Evolutionary conservation across 2,113 vertebrate genomes (phyloP).

Genomic region (Centropristis striata): DNA sequence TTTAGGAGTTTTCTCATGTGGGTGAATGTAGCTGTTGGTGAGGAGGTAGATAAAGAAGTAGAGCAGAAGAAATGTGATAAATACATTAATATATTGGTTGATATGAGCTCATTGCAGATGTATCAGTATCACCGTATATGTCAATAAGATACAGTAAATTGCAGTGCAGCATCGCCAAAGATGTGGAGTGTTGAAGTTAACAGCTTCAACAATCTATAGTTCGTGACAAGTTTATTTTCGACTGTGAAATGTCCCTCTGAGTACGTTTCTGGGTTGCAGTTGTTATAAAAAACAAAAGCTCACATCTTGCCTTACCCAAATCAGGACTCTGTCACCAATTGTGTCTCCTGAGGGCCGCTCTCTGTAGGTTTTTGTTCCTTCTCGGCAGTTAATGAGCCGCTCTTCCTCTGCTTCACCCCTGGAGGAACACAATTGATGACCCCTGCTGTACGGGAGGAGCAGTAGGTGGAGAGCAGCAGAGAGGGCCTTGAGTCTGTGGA

Average conservation of each 20-base stretch:
- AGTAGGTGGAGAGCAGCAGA: conserved; percentile 42
- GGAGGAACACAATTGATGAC: conserved; percentile 35
- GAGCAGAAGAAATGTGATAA: not conserved
- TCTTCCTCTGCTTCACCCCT: conserved; percentile 26
- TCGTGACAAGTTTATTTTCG: not conserved
- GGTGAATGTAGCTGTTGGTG: not conserved
- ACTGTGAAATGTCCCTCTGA: not conserved
- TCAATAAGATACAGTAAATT: not conserved
- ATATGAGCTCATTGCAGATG: not conserved
- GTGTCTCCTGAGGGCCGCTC: not conserved
- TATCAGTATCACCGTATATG: not conserved
- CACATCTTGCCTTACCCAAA: not conserved
- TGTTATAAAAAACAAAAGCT: not conserved
- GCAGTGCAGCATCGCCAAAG: not conserved
- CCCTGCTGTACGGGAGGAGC: conserved; percentile 42
- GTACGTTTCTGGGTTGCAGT: not conserved
- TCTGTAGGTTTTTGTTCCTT: conserved; percentile 25
- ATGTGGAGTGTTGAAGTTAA: not conserved
- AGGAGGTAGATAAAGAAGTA: not conserved
- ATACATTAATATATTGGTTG: not conserved
- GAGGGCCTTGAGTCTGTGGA: conserved; percentile 1
- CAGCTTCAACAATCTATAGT: not conserved
- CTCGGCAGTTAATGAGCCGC: conserved; percentile 47
- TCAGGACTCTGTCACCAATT: not conserved
- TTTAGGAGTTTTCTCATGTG: not conserved